phyloP scores from a whole-genome alignment of 2,888 invertebrate genomes.

The Eugnorisma glareosa region DNA sequence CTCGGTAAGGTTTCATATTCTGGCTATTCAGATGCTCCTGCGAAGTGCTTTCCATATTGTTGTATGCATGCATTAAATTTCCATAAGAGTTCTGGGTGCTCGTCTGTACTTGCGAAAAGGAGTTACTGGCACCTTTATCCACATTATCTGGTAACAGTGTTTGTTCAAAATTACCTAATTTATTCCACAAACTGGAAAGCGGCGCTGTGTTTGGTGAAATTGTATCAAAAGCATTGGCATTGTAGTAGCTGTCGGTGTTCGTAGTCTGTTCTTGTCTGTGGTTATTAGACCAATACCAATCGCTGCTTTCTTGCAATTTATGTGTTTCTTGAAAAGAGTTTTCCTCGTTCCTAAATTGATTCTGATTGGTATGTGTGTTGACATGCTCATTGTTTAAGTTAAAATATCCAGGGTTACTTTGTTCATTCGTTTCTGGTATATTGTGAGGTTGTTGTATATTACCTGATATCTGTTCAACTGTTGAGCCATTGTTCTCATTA shows the following conservation, averaged over 20 bases:
- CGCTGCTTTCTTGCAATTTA: slow-evolving; percentile 25
- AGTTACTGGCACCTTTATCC: slow-evolving; percentile 31
- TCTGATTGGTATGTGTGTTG: slow-evolving; percentile 16
- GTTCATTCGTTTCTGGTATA: slow-evolving; percentile 22
- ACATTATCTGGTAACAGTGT: slow-evolving; percentile 16
- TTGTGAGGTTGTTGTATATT: slow-evolving; percentile 26
- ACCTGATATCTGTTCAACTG: slow-evolving; percentile 15
- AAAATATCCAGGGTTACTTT: slow-evolving; percentile 23
- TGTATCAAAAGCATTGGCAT: slow-evolving; percentile 27
- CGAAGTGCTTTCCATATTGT: slow-evolving; percentile 10
- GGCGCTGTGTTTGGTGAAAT: slow-evolving; percentile 45
- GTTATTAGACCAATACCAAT: slow-evolving; percentile 37
- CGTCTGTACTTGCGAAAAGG: slow-evolving; percentile 24
- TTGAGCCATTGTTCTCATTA: slow-evolving; percentile 9
- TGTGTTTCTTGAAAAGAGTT: slow-evolving; percentile 37
- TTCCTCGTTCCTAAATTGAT: slow-evolving; percentile 19
- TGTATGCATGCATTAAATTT: slow-evolving; percentile 13
- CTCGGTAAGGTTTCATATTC: slow-evolving; percentile 22
- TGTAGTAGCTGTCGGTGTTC: slow-evolving; percentile 43
- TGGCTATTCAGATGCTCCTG: slow-evolving; percentile 29
- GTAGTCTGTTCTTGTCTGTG: slow-evolving; percentile 44
- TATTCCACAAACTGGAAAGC: slow-evolving; percentile 70
- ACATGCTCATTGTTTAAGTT: slow-evolving; percentile 17
- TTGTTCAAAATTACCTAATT: slow-evolving; percentile 68
- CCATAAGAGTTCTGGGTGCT: slow-evolving; percentile 36